Base-by-base conservation (phyloP, 2,113 vertebrate genomes). In the Ptilonorhynchus violaceus region DNA sequence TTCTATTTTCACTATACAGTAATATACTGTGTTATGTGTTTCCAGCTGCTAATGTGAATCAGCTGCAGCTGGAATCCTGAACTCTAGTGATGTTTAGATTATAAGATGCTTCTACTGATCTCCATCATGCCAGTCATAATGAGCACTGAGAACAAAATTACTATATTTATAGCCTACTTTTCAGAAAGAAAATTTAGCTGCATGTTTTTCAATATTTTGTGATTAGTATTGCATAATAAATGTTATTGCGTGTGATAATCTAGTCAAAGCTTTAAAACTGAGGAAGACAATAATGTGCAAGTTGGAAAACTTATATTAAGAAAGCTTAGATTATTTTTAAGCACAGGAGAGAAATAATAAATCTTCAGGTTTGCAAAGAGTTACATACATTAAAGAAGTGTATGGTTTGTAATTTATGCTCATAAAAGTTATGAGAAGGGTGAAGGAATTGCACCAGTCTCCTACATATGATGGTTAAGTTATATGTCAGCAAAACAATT, bases 11-110 rank as follows among this genome's bases (percentile, higher is more conserved):
- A 16, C 46, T 73, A 2, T 70, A n/a, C 49, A 33, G 25, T 82
- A 83, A 85, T 82, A 33, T 14, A 6, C 9, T 80, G n/a, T 89
- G 46, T 79, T 89, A 27, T 42, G 41, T 82, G 50, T 79, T 89
- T 93, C 78, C 42, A 72, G 85, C 75, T 96, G 85, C 81, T 96
- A 55, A 90, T 77, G n/a, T 95, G 75, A 73, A 83, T 95, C 81
- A 80, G 46, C 62, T 94, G 37, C 85, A 88, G 74, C 88, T 94
- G 78, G 67, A 93, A 90, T 83, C 42, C 85, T 80, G n/a, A 92
- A 93, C 28, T 91, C 53, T 33, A 49, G 87, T 60, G 72, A 93
- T 91, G 42, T 77, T 93, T 85, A 88, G 60, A 49, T 69, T 89
- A 15, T 60, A 89, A 85, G 31, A 92, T 83, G 13, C 35, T 88